Evolutionary conservation across 2,797 vertebrate genomes (phyloP).

Genomic region (Enoplosus armatus): DNA sequence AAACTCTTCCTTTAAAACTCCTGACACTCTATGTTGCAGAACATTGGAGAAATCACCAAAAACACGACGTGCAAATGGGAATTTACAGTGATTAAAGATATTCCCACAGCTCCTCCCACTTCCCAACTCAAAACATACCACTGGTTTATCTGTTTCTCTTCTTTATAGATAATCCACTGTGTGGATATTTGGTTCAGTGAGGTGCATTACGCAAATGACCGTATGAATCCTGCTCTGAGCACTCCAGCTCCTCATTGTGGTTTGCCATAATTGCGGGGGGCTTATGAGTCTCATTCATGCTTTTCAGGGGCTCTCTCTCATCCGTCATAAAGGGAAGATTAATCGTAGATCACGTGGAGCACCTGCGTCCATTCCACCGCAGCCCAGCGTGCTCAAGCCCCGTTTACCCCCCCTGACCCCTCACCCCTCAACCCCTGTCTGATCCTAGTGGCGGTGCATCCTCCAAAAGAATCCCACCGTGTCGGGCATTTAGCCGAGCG

Average conservation of each 20-base stretch:
- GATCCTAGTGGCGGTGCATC: slow-evolving; percentile 68
- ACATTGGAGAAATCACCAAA: not conserved
- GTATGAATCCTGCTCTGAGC: slow-evolving; percentile 61
- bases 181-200: slow-evolving; percentile 31
- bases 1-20: slow-evolving; percentile 2
- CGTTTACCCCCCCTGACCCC: slow-evolving; percentile 68
- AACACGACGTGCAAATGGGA: not conserved
- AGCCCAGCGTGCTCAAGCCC: slow-evolving; percentile 69
- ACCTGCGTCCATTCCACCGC: slow-evolving; percentile 82
- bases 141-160: slow-evolving; percentile 29
- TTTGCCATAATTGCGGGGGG: slow-evolving; percentile 71
- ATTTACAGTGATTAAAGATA: not conserved
- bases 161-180: slow-evolving; percentile 38
- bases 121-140: slow-evolving; percentile 6
- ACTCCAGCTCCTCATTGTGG: slow-evolving; percentile 71
- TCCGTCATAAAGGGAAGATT: slow-evolving; percentile 82
- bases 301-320: slow-evolving; percentile 71
- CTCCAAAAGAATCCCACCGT: slow-evolving; percentile 72
- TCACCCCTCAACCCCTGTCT: slow-evolving; percentile 58
- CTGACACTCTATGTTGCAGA: not conserved
- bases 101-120: not conserved
- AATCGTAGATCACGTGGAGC: slow-evolving; percentile 78
- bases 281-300: slow-evolving; percentile 77
- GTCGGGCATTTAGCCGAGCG: slow-evolving; percentile 35
- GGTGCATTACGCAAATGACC: slow-evolving; percentile 67